Conservation (phyloP, 2,113 vertebrate species). For the Oreotragus oreotragus region DNA sequence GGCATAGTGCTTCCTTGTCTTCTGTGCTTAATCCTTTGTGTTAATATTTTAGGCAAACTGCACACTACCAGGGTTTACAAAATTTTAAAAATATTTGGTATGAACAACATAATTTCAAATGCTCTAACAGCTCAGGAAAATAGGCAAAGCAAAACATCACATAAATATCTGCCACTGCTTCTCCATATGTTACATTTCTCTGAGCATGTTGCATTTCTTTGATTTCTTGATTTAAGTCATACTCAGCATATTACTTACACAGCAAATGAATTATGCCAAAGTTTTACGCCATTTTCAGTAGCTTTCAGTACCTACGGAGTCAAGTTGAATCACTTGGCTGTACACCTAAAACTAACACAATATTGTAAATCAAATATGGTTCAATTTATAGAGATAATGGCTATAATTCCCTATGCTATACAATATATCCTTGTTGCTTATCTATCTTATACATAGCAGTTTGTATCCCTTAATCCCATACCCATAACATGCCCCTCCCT, state of each 20-base stretch:
- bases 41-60: background rate
- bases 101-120: background rate
- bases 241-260: background rate
- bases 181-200: background rate
- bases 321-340: background rate
- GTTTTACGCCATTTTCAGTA: background rate
- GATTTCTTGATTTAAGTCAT: background rate
- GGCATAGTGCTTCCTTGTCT: background rate
- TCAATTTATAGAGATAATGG: background rate
- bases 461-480: background rate
- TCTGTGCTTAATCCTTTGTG: background rate
- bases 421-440: background rate
- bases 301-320: background rate
- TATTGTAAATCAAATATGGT: background rate
- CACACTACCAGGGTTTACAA: background rate
- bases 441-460: background rate
- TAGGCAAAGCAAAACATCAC: too few species aligned
- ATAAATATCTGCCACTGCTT: background rate
- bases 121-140: background rate
- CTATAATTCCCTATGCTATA: background rate
- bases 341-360: background rate
- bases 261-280: background rate
- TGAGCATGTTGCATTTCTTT: background rate
- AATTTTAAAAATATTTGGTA: background rate
- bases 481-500: background rate